phyloP scores from a whole-genome alignment of 2,888 invertebrate species.

The Labia minor region DNA sequence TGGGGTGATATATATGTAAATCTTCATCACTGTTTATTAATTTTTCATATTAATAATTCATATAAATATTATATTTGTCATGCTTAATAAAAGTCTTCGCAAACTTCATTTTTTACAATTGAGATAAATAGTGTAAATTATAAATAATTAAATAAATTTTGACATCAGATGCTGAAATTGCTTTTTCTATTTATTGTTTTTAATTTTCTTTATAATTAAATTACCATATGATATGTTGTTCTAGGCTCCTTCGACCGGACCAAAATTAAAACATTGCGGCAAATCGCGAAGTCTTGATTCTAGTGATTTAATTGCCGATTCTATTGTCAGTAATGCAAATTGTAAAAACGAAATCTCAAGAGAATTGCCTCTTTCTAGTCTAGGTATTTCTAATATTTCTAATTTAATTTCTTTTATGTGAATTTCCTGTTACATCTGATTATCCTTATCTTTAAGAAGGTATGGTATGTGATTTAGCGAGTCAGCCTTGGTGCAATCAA shows the following conservation, averaged over 20 bases:
- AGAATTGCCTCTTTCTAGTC: conserved; percentile 14
- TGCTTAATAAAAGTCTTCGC: too few species aligned
- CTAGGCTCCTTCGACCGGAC: conserved; percentile 20
- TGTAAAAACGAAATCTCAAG: background rate
- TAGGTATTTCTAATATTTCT: background rate
- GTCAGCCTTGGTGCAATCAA: background rate
- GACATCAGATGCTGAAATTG: too few species aligned
- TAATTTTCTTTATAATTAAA: too few species aligned
- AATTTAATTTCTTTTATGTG: background rate
- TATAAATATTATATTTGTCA: too few species aligned
- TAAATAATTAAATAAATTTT: too few species aligned
- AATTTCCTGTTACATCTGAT: background rate
- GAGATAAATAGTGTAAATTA: too few species aligned
- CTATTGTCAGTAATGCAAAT: background rate
- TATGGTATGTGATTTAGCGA: background rate
- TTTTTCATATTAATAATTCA: too few species aligned
- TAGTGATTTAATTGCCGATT: conserved; percentile 56
- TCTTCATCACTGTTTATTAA: too few species aligned
- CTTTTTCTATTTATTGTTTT: too few species aligned
- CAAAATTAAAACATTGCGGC: conserved; percentile 52
- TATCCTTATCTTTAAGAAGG: background rate
- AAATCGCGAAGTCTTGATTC: conserved; percentile 79
- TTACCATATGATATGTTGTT: too few species aligned
- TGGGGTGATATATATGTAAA: too few species aligned
- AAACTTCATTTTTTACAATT: too few species aligned